phyloP scores from a whole-genome alignment of 2,113 vertebrate species.

The Strigops habroptila region DNA sequence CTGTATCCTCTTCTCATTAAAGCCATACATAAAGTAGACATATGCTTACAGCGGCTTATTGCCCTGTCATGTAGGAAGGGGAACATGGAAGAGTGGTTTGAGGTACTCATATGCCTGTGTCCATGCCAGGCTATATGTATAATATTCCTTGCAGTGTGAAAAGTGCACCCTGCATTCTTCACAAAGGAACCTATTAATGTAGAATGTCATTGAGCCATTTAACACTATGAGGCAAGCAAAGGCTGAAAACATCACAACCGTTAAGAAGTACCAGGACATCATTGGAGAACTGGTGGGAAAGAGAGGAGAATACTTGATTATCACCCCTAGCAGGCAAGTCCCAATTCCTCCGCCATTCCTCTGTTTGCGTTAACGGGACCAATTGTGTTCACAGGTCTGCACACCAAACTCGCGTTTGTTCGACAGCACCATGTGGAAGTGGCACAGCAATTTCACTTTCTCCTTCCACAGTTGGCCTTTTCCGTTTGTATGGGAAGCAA shows the following conservation, averaged over 20 bases:
- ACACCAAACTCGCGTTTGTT: neutral
- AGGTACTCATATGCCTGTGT: neutral
- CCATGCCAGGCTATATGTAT: neutral
- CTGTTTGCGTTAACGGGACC: accelerated
- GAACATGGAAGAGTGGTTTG: neutral
- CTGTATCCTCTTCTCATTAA: neutral
- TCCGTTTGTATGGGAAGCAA: neutral
- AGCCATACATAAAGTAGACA: neutral
- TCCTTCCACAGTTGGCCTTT: neutral
- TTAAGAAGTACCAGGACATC: neutral
- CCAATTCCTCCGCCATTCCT: neutral
- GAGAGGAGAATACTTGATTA: neutral
- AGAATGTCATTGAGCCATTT: neutral
- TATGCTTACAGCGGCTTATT: neutral
- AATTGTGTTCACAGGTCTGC: neutral
- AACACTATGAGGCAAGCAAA: accelerated
- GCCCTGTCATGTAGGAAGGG: neutral
- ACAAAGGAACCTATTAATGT: neutral
- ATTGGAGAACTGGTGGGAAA: neutral
- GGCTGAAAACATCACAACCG: neutral
- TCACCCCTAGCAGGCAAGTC: neutral
- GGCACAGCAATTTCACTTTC: neutral
- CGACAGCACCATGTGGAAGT: neutral
- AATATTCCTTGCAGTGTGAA: neutral
- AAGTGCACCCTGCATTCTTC: neutral